phyloP scores from a whole-genome alignment of 2,797 vertebrate species.

The Agapornis canus region DNA sequence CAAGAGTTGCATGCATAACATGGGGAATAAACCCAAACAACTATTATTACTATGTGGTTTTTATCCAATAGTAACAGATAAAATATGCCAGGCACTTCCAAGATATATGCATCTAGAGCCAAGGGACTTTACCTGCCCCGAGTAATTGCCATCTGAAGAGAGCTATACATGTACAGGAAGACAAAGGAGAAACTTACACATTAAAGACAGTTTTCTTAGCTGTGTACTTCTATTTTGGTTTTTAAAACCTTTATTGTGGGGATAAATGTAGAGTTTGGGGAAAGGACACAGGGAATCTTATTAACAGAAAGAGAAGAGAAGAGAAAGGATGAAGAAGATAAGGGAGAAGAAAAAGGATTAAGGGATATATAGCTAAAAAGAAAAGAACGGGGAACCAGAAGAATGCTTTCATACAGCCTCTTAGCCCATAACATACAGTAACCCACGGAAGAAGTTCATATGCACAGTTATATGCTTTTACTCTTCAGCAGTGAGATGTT shows the following conservation, averaged over 20 bases:
- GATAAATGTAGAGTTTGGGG: not conserved
- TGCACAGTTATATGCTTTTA: not conserved
- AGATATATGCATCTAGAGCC: not conserved
- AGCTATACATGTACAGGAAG: not conserved
- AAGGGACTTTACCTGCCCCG: not conserved
- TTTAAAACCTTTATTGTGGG: not conserved
- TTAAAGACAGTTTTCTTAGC: conserved; percentile 15
- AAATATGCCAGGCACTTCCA: not conserved
- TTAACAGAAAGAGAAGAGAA: not conserved
- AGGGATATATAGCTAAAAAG: not conserved
- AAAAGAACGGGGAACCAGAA: not conserved
- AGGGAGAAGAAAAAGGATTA: not conserved
- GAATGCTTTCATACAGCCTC: not conserved
- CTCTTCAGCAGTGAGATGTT: not conserved
- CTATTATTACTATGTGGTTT: not conserved
- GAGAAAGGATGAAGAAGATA: rapidly evolving
- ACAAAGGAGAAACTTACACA: conserved; percentile 2
- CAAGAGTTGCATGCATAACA: not conserved
- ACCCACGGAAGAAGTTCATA: not conserved
- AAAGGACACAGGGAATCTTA: not conserved
- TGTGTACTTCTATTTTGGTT: not conserved
- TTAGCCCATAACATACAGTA: not conserved
- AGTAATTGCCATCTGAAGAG: not conserved
- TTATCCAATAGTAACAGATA: not conserved
- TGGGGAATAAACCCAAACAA: conserved; percentile 17